Evolutionary conservation across 2,113 vertebrate genomes (phyloP), one percentile per base, ranked within the genome.

Genomic region (Lanius collurio): DNA sequence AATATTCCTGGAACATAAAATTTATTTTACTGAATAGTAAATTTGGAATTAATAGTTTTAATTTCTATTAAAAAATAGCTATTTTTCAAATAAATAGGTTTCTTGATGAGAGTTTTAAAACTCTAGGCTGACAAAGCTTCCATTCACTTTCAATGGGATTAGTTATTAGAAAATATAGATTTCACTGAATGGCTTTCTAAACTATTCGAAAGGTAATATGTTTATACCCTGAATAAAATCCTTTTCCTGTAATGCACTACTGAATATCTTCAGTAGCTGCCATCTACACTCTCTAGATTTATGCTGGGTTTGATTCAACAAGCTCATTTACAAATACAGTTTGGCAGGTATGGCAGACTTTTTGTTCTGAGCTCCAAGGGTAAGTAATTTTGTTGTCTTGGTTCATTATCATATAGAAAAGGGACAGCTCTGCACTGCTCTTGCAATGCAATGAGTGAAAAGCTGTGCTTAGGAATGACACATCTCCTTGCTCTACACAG

Each of bases 341-440:
- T 74, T 90, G 90, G 55, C 67, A 91, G 85, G 39, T 78, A 53
- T 7, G n/a, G 83, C 35, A 27, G 77, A 41, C 4, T 46, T 85
- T 68, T 59, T 76, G 30, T 50, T 86, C 23, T 17, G 4, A 94
- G 64, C 63, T 75, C 37, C 21, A 87, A 53, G 44, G 68, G 83
- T 65, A 71, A 94, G 49, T 35, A 75, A 93, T 89, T 95, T 53
- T 91, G 42, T 93, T 94, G 64, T 88, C 73, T 63, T 41, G 55
- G 63, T 42, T 86, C 13, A 83, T 90, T 83, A 76, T 55, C 27
- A 37, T 39, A 53, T 6, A 39, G 75, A 49, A 90, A 82, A 86
- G 21, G 46, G 68, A 78, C 22, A 31, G 39, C 26, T 92, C 50
- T 50, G 37, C 26, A 22, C 28, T 53, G 46, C 42, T 55, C 33